Evolutionary conservation across 2,113 vertebrate species (phyloP), one percentile per base, ranked within the genome.

Genomic region (Mola mola): DNA sequence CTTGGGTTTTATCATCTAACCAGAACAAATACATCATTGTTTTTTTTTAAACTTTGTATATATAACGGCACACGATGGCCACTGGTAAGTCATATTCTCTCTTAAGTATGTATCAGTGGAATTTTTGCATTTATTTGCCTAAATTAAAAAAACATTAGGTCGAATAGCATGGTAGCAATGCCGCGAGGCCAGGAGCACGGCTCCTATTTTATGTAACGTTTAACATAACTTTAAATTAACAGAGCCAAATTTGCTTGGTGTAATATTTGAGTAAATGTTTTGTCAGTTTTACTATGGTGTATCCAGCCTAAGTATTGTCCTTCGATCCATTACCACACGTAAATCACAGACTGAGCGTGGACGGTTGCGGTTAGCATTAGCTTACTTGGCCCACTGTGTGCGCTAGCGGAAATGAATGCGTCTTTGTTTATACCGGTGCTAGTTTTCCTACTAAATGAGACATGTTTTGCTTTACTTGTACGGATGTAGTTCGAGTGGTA

Each of bases 41-140:
- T 11, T 20, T 57, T 90, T 90, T 76, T 68, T 68, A 64, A 37
- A 28, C 12, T 42, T 20, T n/a, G 28, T 9, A 19, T 15, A 31
- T 9, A 19, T 15, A 68, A 59, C 25, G 16, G 21, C 5, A n/a
- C 62, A 82, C 1, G 53, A 93, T 93, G 92, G 86, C 92, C 67
- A 92, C 92, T 38, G 91, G 92, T 93, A 73, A 89, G 81, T 78
- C 13, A 40, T 15, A 9, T 34, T 12, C 3, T n/a, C n/a, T n/a
- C n/a, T n/a, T n/a, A n/a, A n/a, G n/a, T n/a, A n/a, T n/a, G n/a
- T n/a, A n/a, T n/a, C n/a, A n/a, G n/a, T n/a, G n/a, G n/a, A n/a
- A n/a, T 34, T 34, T 13, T 13, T 13, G 12, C n/a, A n/a, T 19
- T 17, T 5, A 8, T 2, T 21, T 6, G 2, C 1, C 1, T 6